Evolutionary conservation across 2,888 invertebrate genomes (phyloP).

Genomic region (Lymantria dispar): DNA sequence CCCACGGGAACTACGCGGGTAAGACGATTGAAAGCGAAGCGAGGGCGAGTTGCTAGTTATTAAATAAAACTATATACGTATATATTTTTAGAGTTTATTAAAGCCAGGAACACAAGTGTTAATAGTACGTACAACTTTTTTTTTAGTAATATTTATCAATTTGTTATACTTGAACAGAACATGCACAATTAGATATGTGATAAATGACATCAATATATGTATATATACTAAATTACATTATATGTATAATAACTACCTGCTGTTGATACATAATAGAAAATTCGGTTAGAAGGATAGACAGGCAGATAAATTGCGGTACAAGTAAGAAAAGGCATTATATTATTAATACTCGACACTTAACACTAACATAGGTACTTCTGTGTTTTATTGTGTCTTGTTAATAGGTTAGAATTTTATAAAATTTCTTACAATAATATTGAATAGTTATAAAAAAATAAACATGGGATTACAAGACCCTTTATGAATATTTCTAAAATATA

Average conservation of each 20-base stretch:
- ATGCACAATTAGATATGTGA: constrained; percentile 20
- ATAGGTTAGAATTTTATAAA: constrained; percentile 13
- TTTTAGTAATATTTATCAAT: constrained; percentile 36
- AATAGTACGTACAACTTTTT: constrained; percentile 46
- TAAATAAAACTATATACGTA: constrained; percentile 19
- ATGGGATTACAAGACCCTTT: constrained; percentile 10
- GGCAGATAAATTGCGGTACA: constrained; percentile 10
- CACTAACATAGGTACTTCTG: constrained; percentile 2
- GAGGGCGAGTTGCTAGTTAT: too few relatives aligned
- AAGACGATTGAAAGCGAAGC: too few relatives aligned
- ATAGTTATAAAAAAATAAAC: constrained; percentile 25
- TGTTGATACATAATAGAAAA: constrained; percentile 20
- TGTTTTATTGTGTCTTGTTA: not conserved
- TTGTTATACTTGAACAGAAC: constrained; percentile 14
- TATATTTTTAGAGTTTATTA: constrained; percentile 63
- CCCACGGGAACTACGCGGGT: too few relatives aligned
- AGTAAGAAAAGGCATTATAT: not conserved
- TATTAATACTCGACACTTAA: not conserved
- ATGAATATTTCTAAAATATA: too few relatives aligned
- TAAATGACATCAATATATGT: constrained; percentile 27
- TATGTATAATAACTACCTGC: constrained; percentile 3
- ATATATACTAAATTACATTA: constrained; percentile 25
- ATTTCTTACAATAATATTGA: constrained; percentile 16
- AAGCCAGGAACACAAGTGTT: constrained; percentile 76
- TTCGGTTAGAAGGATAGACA: constrained; percentile 9